Evolutionary conservation across 2,888 invertebrate genomes (phyloP).

Genomic region (Callyntrura sp.): DNA sequence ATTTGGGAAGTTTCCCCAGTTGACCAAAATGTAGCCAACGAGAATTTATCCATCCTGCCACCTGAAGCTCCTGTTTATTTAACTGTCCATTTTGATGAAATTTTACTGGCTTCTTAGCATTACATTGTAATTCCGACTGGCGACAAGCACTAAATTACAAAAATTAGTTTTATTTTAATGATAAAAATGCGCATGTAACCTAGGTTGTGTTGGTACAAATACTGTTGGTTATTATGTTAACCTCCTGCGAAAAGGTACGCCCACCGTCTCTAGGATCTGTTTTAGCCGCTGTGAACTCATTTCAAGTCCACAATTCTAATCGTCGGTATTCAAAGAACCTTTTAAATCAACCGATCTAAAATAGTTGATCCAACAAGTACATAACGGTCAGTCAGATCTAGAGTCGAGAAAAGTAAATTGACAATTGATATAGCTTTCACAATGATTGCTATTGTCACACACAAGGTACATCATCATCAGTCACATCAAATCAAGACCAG

Average conservation of each 20-base stretch:
- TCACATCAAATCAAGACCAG: too few relatives aligned
- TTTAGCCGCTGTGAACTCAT: conserved; percentile 36
- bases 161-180: not conserved
- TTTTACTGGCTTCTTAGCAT: conserved; percentile 18
- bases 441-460: too few relatives aligned
- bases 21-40: conserved; percentile 71
- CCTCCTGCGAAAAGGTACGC: not conserved
- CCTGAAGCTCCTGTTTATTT: conserved; percentile 34
- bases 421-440: too few relatives aligned
- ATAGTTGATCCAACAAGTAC: too few relatives aligned
- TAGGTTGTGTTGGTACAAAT: too few relatives aligned
- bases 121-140: not conserved
- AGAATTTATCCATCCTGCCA: conserved; percentile 76
- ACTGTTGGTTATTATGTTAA: too few relatives aligned
- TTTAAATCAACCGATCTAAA: too few relatives aligned
- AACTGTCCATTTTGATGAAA: conserved; percentile 72
- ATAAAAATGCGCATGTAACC: conserved; percentile 49
- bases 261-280: not conserved
- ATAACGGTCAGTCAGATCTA: too few relatives aligned
- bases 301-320: not conserved
- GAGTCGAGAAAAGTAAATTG: too few relatives aligned
- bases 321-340: too few relatives aligned
- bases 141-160: conserved; percentile 30
- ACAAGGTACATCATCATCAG: too few relatives aligned
- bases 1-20: conserved; percentile 70